phyloP scores from a whole-genome alignment of 2,113 vertebrate species.

The Erinaceus europaeus region DNA sequence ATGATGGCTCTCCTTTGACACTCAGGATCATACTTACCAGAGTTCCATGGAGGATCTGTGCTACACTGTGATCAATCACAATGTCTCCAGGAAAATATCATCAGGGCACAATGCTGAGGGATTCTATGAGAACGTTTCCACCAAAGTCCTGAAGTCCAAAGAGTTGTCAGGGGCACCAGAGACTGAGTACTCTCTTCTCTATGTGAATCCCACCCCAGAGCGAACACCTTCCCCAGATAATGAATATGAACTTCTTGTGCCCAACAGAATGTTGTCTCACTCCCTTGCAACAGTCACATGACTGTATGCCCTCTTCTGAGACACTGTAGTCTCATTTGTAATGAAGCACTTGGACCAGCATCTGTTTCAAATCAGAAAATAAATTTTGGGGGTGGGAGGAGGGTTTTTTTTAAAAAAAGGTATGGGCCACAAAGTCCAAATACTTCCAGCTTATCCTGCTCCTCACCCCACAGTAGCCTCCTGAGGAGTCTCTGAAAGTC shows the following conservation, averaged over 20 bases:
- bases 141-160: background rate
- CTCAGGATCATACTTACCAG: slow-evolving; percentile 33
- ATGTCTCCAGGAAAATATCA: fast-evolving
- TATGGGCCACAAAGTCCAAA: too few relatives aligned
- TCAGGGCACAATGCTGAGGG: background rate
- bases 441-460: background rate
- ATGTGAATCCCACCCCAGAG: background rate
- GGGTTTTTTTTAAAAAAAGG: too few relatives aligned
- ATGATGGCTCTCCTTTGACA: slow-evolving; percentile 28
- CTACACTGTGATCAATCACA: slow-evolving; percentile 56
- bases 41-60: slow-evolving; percentile 53
- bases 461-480: background rate
- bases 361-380: background rate
- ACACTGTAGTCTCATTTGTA: background rate
- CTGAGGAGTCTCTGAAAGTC: background rate
- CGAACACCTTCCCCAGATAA: background rate
- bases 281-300: background rate
- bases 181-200: slow-evolving; percentile 68
- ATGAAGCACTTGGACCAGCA: background rate
- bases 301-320: background rate
- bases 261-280: background rate
- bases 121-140: slow-evolving; percentile 52
- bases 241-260: slow-evolving; percentile 73
- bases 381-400: background rate
- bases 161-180: background rate